Percentiles rank a stretch among this genome's conserved stretches.
phyloP scores from a whole-genome alignment of 2,888 invertebrate species.

The Oscheius sp. region DNA sequence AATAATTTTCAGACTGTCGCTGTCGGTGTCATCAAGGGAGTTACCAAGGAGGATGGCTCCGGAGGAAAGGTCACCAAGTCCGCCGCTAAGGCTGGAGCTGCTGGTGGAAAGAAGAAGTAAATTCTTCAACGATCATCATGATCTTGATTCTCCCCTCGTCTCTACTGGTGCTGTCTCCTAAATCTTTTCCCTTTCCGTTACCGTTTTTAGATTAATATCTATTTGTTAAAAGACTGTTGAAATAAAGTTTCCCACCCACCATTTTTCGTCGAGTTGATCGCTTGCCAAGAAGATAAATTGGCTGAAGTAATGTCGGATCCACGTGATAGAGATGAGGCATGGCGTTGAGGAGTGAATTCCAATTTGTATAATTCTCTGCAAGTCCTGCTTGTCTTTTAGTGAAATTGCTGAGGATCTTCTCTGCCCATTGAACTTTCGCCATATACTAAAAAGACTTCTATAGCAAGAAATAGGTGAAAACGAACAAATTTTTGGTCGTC shows the following conservation, averaged over 20 bases:
- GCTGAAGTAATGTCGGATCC: background rate
- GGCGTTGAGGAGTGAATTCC: background rate
- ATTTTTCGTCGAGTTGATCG: background rate
- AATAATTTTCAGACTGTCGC: constrained; percentile 84
- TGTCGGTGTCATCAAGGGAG: constrained; percentile 74
- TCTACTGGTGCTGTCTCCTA: constrained; percentile 5
- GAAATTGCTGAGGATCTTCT: no score
- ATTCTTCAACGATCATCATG: background rate
- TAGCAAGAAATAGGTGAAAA: no score
- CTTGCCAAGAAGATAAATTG: background rate
- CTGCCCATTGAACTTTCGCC: no score
- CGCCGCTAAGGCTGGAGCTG: constrained; percentile 87
- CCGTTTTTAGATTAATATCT: background rate
- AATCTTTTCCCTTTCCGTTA: background rate
- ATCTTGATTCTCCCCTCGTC: background rate
- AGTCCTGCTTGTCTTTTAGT: no score
- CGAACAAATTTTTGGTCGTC: no score
- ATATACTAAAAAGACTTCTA: no score
- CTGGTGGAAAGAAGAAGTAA: constrained; percentile 71
- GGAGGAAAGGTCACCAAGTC: constrained; percentile 90
- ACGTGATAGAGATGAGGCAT: background rate
- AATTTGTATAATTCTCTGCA: no score
- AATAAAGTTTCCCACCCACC: constrained; percentile 6
- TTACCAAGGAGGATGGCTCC: constrained; percentile 85
- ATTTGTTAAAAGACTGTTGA: background rate